Evolutionary conservation across 2,113 vertebrate genomes (phyloP), one percentile per base, ranked within the genome.

Genomic region (Verasper variegatus): DNA sequence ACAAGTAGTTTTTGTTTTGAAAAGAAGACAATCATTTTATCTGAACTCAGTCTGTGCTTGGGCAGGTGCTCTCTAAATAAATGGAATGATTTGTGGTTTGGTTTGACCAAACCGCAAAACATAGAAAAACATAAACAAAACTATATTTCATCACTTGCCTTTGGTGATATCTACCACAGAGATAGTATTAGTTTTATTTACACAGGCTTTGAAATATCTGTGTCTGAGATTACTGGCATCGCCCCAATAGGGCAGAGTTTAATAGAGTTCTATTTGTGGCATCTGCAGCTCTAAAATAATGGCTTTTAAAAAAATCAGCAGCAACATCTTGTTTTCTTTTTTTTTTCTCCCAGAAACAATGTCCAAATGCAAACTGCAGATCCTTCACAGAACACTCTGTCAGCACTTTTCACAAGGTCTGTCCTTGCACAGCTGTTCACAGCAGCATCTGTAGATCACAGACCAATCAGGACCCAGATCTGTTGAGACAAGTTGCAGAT

Each of bases 261-360:
- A 76, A 68, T 84, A 0, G 63, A 76, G 64, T 79, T 60, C 24
- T 1, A 1, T 55, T 18, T 74, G 42, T 31, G 14, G 23, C 24
- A 31, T 24, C 61, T 4, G 24, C 5, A 27, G 56, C 18, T 14
- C 9, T 37, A 40, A 57, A 76, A 71, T 51, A 52, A 13, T 35
- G 1, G 17, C 26, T 18, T 47, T 45, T 9, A 18, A 68, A 45
- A 45, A 65, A 73, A 54, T 63, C 27, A 40, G 37, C 31, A 61
- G 1, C 23, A 37, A 69, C 31, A 7, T 31, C 31, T 31, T 27
- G 27, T 27, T 27, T 27, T 27, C 27, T 1, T 27, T 31, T 27
- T 31, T 31, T 31, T 31, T 31, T 7, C 31, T 31, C 31, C 31
- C 31, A 31, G 31, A 31, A 31, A 31, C n/a, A 52, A 27, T 37